Evolutionary conservation across 2,888 invertebrate genomes (phyloP).

Genomic region (Rotaria socialis): DNA sequence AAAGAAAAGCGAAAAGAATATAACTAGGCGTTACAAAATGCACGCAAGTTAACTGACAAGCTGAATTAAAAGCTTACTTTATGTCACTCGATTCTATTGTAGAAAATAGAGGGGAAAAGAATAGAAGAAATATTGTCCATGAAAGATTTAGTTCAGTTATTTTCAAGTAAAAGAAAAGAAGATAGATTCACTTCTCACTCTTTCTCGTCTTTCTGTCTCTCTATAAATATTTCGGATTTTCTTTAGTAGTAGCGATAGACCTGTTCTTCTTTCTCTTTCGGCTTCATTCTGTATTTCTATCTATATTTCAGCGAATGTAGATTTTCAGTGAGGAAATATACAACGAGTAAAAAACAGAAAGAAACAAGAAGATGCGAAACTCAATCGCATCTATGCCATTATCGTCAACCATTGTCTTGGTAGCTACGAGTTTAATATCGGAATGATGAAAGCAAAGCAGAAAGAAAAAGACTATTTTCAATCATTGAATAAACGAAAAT

Average conservation of each 20-base stretch:
- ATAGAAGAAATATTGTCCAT: neutral
- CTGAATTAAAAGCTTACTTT: neutral
- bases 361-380: neutral
- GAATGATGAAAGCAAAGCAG: neutral
- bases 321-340: neutral
- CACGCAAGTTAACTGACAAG: neutral
- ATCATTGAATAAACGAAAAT: neutral
- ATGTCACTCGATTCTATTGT: neutral
- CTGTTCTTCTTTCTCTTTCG: neutral
- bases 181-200: neutral
- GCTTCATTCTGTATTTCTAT: neutral
- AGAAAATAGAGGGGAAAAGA: neutral
- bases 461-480: neutral
- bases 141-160: neutral
- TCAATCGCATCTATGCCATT: conserved; percentile 2
- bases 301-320: neutral
- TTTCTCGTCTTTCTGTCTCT: neutral
- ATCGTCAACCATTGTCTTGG: neutral
- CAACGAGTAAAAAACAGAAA: neutral
- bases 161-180: neutral
- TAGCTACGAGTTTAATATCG: neutral
- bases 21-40: neutral
- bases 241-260: neutral
- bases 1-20: neutral
- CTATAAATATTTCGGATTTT: neutral